Evolutionary conservation across 2,888 invertebrate species (phyloP).

Genomic region (Agrochola circellaris): DNA sequence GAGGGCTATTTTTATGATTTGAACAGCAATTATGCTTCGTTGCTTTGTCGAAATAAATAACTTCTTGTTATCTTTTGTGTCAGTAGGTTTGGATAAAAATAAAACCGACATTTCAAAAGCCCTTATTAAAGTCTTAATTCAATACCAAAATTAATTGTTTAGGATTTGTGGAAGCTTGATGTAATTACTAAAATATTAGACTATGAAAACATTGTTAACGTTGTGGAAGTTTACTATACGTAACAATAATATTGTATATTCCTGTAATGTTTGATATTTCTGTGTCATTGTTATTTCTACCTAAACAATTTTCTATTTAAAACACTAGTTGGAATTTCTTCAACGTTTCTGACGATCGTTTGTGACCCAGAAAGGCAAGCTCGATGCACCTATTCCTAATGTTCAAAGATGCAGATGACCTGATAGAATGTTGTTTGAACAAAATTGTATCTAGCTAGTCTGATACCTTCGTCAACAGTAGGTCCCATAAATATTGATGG

Average conservation of each 20-base stretch:
- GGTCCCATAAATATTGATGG: background rate
- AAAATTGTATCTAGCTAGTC: background rate
- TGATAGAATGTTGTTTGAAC: constrained; percentile 16
- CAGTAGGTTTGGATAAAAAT: constrained; percentile 17
- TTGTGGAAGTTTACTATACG: too few species aligned
- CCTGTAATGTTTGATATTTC: background rate
- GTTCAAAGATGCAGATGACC: constrained; percentile 41
- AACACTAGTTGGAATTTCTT: constrained; percentile 8
- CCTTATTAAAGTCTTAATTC: constrained; percentile 30
- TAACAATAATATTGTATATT: constrained; percentile 19
- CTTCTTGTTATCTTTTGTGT: background rate
- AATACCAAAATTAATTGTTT: constrained; percentile 19
- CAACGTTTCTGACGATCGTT: constrained; percentile 10
- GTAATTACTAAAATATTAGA: constrained; percentile 1
- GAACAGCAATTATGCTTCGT: constrained; percentile 26
- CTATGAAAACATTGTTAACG: background rate
- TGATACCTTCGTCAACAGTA: background rate
- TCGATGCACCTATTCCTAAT: constrained; percentile 13
- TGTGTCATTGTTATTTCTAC: background rate
- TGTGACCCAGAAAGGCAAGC: constrained; percentile 35
- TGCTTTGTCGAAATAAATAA: constrained; percentile 13
- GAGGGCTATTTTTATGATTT: constrained; percentile 30
- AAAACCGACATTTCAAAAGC: constrained; percentile 6
- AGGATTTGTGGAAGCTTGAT: constrained; percentile 1
- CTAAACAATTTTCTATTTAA: constrained; percentile 6